Evolutionary conservation across 2,797 vertebrate species (phyloP), one percentile per base, ranked within the genome.

Genomic region (Sebastes cheni): DNA sequence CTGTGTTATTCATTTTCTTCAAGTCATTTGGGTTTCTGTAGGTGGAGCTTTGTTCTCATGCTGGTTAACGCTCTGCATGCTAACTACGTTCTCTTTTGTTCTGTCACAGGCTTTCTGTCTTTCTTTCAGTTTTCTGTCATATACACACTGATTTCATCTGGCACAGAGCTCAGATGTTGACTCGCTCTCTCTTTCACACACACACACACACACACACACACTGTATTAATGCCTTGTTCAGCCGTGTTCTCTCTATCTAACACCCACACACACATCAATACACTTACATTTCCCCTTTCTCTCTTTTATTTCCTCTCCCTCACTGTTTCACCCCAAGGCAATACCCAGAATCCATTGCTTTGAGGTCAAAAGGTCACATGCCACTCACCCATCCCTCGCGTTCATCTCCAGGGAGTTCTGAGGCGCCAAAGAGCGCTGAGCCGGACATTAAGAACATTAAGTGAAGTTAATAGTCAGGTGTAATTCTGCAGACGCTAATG

Each of bases 301-400:
- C 12, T 27, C 3, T 36, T 59, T 67, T 72, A 72, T 68, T 75
- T 59, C 42, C 22, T 5, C 3, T 71, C 25, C 2, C 27, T 78
- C 62, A 60, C 77, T 55, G 69, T 77, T 76, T 83, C 60, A 81
- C 72, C 77, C 64, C 50, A 8, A 2, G 54, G 39, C 66, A 66
- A 71, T 86, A 67, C 69, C 68, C 70, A 82, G 25, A 81, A 82
- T 82, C 67, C 77, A 76, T 87, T 59, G 65, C 59, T 65, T 1
- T 3, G n/a, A 69, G 61, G 84, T 87, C 67, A 89, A 67, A 72
- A 70, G 81, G 79, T 84, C 77, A 71, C 29, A 16, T 2, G 2
- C 32, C 4, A 13, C 55, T 72, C 77, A n/a, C 68, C 52, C 56
- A 9, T 75, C 52, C 54, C 71, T 58, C 3, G 2, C 54, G 27